Conservation (phyloP, 2,113 vertebrate species). For the Penelope pileata region DNA sequence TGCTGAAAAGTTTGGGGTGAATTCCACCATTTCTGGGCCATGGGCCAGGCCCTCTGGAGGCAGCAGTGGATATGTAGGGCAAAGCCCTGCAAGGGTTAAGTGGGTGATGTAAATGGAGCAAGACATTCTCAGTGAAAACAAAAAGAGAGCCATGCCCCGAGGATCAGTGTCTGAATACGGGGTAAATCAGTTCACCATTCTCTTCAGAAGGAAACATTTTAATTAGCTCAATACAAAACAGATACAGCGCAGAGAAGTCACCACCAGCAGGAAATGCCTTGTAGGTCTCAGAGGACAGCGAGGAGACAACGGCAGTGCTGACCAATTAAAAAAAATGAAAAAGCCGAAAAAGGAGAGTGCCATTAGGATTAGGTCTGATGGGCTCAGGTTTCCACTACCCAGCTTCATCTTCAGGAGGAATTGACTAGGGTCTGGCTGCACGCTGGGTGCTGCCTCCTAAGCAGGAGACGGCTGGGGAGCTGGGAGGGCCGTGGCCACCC, state of each 20-base stretch:
- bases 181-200: constrained; percentile 13
- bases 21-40: not conserved
- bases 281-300: constrained; percentile 56
- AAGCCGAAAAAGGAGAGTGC: not conserved
- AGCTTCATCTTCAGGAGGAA: not conserved
- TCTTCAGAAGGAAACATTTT: constrained; percentile 54
- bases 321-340: not conserved
- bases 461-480: not conserved
- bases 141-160: constrained; percentile 64
- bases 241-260: constrained; percentile 42
- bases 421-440: not conserved
- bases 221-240: constrained; percentile 72
- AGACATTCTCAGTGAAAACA: constrained; percentile 65
- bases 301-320: constrained; percentile 42
- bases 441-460: rapidly evolving
- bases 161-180: constrained; percentile 48
- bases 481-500: not conserved
- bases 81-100: constrained; percentile 42
- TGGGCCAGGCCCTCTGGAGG: not conserved
- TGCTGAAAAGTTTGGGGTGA: not conserved
- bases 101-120: constrained; percentile 60
- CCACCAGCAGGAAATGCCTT: constrained; percentile 64
- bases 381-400: constrained; percentile 22
- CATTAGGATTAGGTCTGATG: not conserved
- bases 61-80: not conserved